These are phyloP conservation scores for Muraenolepis orangiensis DNA, from an alignment of 2,797 vertebrate species.

Conservation along the genomic window DNA sequence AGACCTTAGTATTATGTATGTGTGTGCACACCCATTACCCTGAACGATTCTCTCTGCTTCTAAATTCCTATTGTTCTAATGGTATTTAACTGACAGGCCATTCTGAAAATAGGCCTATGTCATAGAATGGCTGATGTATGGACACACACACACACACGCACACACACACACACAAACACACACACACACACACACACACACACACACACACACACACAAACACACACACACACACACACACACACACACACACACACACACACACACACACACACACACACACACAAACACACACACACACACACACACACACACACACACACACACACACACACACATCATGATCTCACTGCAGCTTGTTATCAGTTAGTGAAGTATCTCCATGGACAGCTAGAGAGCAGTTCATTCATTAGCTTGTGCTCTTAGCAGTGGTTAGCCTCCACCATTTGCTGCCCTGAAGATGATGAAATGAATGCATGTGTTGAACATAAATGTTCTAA, in stretches of 20 bases:
- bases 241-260: too few relatives aligned
- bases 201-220: too few relatives aligned
- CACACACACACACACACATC: too few relatives aligned
- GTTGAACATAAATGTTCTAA: not conserved
- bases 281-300: too few relatives aligned
- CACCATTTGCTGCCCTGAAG: slow-evolving; percentile 23
- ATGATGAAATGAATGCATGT: slow-evolving; percentile 23
- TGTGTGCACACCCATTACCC: slow-evolving; percentile 30
- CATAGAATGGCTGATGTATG: slow-evolving; percentile 26
- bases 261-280: too few relatives aligned
- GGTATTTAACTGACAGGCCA: slow-evolving; percentile 44
- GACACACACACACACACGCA: too few relatives aligned
- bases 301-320: too few relatives aligned
- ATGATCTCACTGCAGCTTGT: slow-evolving; percentile 28
- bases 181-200: too few relatives aligned
- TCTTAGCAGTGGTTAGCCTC: slow-evolving; percentile 38
- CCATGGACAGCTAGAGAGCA: slow-evolving; percentile 9
- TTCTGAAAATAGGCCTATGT: slow-evolving; percentile 37
- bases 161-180: too few relatives aligned
- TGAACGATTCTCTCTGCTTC: slow-evolving; percentile 38
- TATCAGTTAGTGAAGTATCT: slow-evolving; percentile 31
- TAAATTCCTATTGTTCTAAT: slow-evolving; percentile 42
- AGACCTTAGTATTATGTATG: slow-evolving; percentile 11
- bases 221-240: too few relatives aligned
- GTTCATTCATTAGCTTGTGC: slow-evolving; percentile 40